These are phyloP conservation scores for Zaprionus davidi DNA, from an alignment of 1,140 invertebrate species.

Conservation along the genomic window DNA sequence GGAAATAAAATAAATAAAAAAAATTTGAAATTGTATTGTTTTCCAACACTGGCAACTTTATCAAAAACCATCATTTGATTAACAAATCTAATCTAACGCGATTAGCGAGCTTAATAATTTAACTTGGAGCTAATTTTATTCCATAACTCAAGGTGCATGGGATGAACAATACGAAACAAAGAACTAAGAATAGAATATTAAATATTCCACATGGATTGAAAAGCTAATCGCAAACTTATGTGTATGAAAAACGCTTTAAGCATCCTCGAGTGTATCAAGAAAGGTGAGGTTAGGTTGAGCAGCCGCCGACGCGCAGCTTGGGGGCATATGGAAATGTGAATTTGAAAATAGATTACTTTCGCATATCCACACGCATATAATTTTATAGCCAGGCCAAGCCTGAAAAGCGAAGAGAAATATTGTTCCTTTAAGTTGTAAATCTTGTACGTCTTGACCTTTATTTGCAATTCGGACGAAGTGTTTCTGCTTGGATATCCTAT, in stretches of 20 bases:
- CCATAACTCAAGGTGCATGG: too few relatives aligned
- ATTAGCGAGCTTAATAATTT: too few relatives aligned
- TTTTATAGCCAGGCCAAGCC: neutral
- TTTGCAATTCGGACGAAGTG: neutral
- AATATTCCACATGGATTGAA: neutral
- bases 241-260: neutral
- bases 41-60: too few relatives aligned
- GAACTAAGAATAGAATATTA: too few relatives aligned
- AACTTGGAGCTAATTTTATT: too few relatives aligned
- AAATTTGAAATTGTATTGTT: too few relatives aligned
- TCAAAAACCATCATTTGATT: too few relatives aligned
- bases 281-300: neutral
- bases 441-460: conserved; percentile 13
- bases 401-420: neutral
- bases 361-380: neutral
- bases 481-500: neutral
- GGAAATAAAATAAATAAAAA: too few relatives aligned
- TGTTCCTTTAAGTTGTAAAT: conserved; percentile 7
- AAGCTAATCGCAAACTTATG: neutral
- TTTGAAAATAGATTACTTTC: conserved; percentile 1
- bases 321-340: conserved; percentile 3
- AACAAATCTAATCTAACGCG: too few relatives aligned
- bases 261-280: neutral
- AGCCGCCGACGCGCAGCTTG: conserved; percentile 12
- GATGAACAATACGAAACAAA: too few relatives aligned